Base-by-base conservation (phyloP, 2,797 vertebrate genomes). In the Caiman crocodilus region DNA sequence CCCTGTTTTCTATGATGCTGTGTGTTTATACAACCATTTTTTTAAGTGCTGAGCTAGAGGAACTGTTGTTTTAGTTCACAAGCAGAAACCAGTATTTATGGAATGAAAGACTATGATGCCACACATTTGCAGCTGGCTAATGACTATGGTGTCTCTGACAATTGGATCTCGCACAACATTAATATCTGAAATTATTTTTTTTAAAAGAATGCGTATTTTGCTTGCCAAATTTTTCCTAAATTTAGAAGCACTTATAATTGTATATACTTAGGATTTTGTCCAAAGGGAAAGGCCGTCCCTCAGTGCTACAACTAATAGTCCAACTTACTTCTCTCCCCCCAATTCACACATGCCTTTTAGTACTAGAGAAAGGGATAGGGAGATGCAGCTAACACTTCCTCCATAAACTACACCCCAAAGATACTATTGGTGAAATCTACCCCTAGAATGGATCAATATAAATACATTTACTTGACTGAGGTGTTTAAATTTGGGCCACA, bases 41-140 rank as follows among this genome's bases (percentile, higher is more conserved):
- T 96, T 67, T 60, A 93, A 92, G 85, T 80, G 88, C 92, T 93
- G 86, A 93, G 35, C 18, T 77, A 89, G 81, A 74, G 87, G 78
- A 90, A 58, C 17, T 84, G 55, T 20, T 82, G 81, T 93, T 84
- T 90, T 88, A 91, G 82, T n/a, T 86, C 73, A 86, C 57, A 85
- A 59, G 21, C 79, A 58, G 83, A 35, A 85, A 85, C 73, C 60
- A 61, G 18, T 90, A 94, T 94, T 94, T 96, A 87, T 61, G 90
- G 94, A 93, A 88, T 35, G 57, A 87, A 90, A 94, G 57, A 58
- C 7, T 8, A 50, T 73, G 69, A 42, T 50, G 23, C 23, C 69
- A 14, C 92, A 87, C 94, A 63, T 95, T 78, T 58, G 82, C 88
- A 94, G 86, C 88, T 96, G 95, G 79, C 79, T 94, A 94, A 97